phyloP scores from a whole-genome alignment of 92 coral and sea anemone genomes.

The Porites rus region DNA sequence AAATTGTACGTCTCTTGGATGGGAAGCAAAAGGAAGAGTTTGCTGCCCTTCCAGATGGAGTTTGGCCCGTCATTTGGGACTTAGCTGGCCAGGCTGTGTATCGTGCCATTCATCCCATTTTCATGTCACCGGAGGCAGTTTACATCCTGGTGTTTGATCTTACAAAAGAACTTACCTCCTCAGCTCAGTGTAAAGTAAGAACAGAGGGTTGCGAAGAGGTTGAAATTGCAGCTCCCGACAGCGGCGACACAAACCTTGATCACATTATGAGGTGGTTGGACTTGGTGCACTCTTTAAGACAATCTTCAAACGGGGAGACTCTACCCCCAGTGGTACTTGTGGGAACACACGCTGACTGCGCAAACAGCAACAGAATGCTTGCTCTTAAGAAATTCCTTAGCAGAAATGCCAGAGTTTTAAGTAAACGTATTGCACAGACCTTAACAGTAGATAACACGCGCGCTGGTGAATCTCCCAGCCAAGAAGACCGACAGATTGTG shows the following conservation, averaged over 20 bases:
- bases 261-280: slow-evolving; percentile 41
- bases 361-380: background rate
- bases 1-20: slow-evolving; percentile 20
- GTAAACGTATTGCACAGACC: background rate
- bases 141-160: slow-evolving; percentile 28
- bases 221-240: slow-evolving; percentile 5
- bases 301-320: background rate
- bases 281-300: slow-evolving; percentile 22
- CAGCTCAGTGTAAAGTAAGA: slow-evolving; percentile 21
- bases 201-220: background rate
- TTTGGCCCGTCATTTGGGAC: slow-evolving; percentile 47
- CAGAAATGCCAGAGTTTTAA: slow-evolving; percentile 7
- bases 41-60: background rate
- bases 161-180: background rate
- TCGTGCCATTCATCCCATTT: slow-evolving; percentile 46
- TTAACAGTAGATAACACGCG: slow-evolving; percentile 25
- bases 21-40: slow-evolving; percentile 3
- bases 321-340: slow-evolving; percentile 31
- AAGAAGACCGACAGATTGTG: slow-evolving; percentile 13
- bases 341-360: slow-evolving; percentile 31
- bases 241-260: slow-evolving; percentile 32
- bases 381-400: background rate
- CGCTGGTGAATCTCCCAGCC: slow-evolving; percentile 1
- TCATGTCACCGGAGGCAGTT: slow-evolving; percentile 23
- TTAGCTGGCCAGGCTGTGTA: slow-evolving; percentile 37